Evolutionary conservation across 2,888 invertebrate genomes (phyloP).

Genomic region (Tenthredo scrophulariae): DNA sequence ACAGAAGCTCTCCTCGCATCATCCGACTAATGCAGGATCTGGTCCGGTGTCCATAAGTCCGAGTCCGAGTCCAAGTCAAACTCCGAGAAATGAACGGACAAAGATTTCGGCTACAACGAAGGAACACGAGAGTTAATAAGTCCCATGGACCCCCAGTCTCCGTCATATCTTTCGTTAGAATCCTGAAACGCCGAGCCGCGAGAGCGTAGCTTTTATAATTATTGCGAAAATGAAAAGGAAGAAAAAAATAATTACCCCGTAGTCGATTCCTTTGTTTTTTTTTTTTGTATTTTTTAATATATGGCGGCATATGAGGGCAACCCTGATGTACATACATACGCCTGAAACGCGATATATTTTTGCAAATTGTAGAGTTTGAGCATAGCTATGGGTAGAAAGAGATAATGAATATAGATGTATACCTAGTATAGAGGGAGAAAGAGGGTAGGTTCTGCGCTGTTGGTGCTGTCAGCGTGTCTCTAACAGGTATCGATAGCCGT

Average conservation of each 20-base stretch:
- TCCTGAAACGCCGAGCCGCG: no score
- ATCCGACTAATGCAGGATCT: slow-evolving; percentile 2
- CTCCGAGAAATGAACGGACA: slow-evolving; percentile 65
- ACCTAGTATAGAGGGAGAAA: neutral
- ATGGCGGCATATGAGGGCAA: no score
- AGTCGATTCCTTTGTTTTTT: no score
- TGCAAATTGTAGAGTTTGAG: no score
- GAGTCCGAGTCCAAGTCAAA: slow-evolving; percentile 57
- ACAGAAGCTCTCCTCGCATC: neutral
- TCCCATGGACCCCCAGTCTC: neutral
- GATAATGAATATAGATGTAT: neutral
- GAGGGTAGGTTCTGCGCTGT: slow-evolving; percentile 23
- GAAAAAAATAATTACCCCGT: no score
- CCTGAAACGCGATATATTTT: no score
- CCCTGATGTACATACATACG: no score
- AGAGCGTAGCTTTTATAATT: no score
- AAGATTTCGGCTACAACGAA: slow-evolving; percentile 64
- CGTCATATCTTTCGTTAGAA: neutral
- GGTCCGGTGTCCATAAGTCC: neutral
- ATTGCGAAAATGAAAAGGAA: no score
- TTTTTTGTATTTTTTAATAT: no score
- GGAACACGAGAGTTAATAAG: slow-evolving; percentile 51
- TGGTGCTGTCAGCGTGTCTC: slow-evolving; percentile 41
- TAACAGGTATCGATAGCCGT: slow-evolving; percentile 53
- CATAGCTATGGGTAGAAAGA: neutral